phyloP scores from a whole-genome alignment of 2,797 vertebrate species.

The Pseudopleuronectes americanus region DNA sequence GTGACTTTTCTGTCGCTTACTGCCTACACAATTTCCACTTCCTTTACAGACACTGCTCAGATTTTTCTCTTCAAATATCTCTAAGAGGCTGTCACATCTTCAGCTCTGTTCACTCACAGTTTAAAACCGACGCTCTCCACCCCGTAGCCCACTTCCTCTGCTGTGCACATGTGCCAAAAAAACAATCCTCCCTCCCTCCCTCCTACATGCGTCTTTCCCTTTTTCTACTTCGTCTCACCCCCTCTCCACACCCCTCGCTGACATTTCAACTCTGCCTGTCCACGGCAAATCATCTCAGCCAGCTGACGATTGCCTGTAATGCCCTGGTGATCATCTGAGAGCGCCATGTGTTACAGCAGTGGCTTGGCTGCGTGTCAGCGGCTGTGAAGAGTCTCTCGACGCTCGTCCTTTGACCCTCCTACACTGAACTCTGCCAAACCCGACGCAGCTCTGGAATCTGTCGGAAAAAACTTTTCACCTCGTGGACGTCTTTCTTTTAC shows the following conservation, averaged over 20 bases:
- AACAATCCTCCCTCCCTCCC: conserved; percentile 30
- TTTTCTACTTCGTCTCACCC: conserved; percentile 35
- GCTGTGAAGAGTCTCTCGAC: conserved; percentile 42
- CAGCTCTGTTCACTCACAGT: neutral
- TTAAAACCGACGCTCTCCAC: conserved; percentile 22
- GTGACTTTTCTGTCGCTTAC: neutral
- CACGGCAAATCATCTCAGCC: conserved; percentile 12
- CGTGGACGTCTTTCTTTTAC: conserved; percentile 25
- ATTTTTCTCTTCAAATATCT: too few species aligned
- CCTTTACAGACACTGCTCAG: too few species aligned
- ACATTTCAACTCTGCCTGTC: conserved; percentile 43
- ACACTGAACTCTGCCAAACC: conserved; percentile 22
- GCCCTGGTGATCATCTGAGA: conserved; percentile 2
- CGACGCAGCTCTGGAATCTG: conserved; percentile 54
- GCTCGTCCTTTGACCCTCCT: conserved; percentile 21
- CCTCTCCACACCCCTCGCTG: conserved; percentile 21
- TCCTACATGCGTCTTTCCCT: conserved; percentile 35
- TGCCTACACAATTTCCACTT: neutral
- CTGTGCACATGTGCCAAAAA: conserved; percentile 29
- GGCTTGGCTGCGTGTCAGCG: conserved; percentile 24
- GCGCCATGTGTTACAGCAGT: conserved; percentile 23
- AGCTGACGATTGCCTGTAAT: neutral
- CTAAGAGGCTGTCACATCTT: neutral
- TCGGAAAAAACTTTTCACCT: conserved; percentile 23
- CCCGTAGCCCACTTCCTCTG: conserved; percentile 37